These are phyloP conservation scores for Ectropis grisescens DNA, from an alignment of 1,140 invertebrate species.

Conservation along the genomic window DNA sequence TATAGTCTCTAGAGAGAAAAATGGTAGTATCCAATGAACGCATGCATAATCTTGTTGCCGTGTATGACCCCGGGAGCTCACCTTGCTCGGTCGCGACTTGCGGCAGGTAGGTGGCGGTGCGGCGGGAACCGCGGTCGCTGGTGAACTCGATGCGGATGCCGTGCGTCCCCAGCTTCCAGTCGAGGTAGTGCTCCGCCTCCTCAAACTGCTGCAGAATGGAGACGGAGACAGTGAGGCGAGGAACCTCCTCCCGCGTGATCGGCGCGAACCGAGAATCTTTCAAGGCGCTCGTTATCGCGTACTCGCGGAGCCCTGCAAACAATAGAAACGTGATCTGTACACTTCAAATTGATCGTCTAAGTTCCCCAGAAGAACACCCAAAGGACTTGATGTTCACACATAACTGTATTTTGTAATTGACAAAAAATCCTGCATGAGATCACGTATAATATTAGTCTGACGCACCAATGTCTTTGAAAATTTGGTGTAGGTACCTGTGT, in stretches of 20 bases:
- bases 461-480: no score
- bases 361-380: no score
- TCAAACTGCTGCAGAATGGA: constrained; percentile 95
- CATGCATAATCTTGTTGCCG: no score
- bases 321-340: no score
- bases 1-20: no score
- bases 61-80: constrained; percentile 39
- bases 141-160: constrained; percentile 98
- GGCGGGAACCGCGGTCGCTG: constrained; percentile 94
- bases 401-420: no score
- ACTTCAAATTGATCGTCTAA: no score
- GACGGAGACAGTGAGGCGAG: constrained; percentile 93
- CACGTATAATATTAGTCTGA: no score
- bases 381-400: no score
- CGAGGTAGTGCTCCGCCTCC: constrained; percentile 93
- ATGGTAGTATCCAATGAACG: no score
- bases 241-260: constrained; percentile 93
- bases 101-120: constrained; percentile 97
- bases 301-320: constrained; percentile 87
- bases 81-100: constrained; percentile 98
- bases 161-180: constrained; percentile 98
- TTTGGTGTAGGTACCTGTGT: no score
- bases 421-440: no score
- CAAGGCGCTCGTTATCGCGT: constrained; percentile 97
- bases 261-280: constrained; percentile 98